Evolutionary conservation across 2,797 vertebrate species (phyloP).

Genomic region (Loris lydekkerianus): DNA sequence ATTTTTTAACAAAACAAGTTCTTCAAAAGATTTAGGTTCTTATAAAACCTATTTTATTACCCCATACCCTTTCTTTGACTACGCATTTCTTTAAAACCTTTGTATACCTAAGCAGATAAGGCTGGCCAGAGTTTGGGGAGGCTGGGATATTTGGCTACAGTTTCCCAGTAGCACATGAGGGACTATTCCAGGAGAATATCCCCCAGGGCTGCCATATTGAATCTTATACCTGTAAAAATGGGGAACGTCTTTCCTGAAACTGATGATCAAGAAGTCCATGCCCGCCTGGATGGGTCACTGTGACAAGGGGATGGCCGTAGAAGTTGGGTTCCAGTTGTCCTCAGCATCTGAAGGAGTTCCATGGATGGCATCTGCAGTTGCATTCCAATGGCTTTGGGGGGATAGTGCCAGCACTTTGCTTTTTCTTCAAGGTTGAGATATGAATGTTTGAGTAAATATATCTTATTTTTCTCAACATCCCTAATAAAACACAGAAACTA

Average conservation of each 20-base stretch:
- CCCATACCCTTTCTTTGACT: neutral
- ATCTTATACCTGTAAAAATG: neutral
- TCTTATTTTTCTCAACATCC: neutral
- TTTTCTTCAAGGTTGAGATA: neutral
- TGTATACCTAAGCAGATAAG: neutral
- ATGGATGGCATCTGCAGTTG: neutral
- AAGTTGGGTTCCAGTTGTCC: neutral
- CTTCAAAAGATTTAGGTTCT: conserved; percentile 5
- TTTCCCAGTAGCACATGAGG: neutral
- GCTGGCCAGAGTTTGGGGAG: neutral
- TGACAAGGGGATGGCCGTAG: neutral
- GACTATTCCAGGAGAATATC: neutral
- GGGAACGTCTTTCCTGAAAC: neutral
- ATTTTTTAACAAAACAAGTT: conserved; percentile 41
- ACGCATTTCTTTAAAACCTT: neutral
- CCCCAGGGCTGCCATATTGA: neutral
- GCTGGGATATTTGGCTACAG: neutral
- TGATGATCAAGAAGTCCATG: neutral
- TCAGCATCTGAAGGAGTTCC: neutral
- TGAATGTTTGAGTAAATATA: neutral
- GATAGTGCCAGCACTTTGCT: neutral
- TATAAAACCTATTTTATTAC: neutral
- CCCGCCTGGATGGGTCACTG: neutral
- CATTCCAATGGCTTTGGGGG: neutral
- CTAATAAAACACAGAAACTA: neutral